A percentile compares a stretch with the other conserved stretches of the same genome.
These are phyloP conservation scores for Drosophila sechellia DNA, from an alignment of 1,140 invertebrate species.

Conservation along the genomic window DNA sequence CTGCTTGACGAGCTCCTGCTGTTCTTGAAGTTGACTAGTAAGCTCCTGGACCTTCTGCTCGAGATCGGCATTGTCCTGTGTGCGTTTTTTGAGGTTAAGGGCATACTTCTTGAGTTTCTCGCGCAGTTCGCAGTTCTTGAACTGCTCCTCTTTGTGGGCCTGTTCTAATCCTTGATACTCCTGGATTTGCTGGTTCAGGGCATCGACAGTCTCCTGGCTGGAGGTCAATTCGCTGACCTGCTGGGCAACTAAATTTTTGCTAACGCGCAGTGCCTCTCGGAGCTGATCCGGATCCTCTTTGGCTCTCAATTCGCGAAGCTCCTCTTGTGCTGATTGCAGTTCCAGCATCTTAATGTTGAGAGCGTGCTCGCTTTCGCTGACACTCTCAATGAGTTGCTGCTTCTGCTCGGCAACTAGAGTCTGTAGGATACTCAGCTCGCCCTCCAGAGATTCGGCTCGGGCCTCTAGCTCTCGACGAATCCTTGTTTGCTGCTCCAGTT, in stretches of 20 bases:
- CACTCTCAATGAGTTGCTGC: constrained; percentile 78
- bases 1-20: constrained; percentile 10
- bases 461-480: constrained; percentile 61
- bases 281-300: constrained; percentile 43
- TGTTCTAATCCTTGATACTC: constrained; percentile 65
- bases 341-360: constrained; percentile 86
- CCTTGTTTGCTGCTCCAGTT: constrained; percentile 70
- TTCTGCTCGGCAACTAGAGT: constrained; percentile 76
- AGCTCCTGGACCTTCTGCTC: constrained; percentile 84
- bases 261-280: constrained; percentile 43
- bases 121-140: constrained; percentile 80
- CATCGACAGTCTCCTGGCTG: constrained; percentile 78
- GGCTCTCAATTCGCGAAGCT: constrained; percentile 84
- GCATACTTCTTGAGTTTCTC: constrained; percentile 92
- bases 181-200: constrained; percentile 67
- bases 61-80: constrained; percentile 87
- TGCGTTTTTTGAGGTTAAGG: constrained; percentile 90
- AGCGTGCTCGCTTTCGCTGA: constrained; percentile 69
- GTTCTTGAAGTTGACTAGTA: neutral
- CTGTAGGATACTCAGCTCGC: constrained; percentile 72
- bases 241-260: constrained; percentile 62
- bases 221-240: constrained; percentile 60
- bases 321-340: constrained; percentile 84
- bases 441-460: constrained; percentile 62
- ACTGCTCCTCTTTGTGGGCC: constrained; percentile 28